phyloP scores from a whole-genome alignment of 2,113 vertebrate genomes.

The Anarrhichthys ocellatus region DNA sequence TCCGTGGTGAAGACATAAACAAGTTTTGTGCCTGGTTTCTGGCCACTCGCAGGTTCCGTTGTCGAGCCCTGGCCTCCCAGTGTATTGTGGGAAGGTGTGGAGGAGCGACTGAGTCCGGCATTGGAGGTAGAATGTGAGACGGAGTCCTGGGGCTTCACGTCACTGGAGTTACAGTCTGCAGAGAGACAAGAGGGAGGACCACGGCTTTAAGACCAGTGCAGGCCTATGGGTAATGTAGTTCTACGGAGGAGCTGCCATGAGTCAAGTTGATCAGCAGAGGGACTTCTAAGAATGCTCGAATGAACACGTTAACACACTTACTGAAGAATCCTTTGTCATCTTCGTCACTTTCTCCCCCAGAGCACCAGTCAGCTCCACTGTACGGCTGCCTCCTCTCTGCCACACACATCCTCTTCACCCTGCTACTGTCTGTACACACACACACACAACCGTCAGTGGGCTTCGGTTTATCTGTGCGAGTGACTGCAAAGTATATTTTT shows the following conservation, averaged over 20 bases:
- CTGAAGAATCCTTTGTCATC: slow-evolving; percentile 85
- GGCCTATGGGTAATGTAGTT: slow-evolving; percentile 47
- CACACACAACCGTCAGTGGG: slow-evolving; percentile 35
- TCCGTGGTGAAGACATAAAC: slow-evolving; percentile 99
- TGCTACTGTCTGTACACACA: slow-evolving; percentile 76
- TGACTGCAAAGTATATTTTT: slow-evolving; percentile 25
- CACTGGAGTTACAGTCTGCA: slow-evolving; percentile 95
- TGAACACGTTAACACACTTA: slow-evolving; percentile 67
- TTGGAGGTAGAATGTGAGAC: slow-evolving; percentile 91
- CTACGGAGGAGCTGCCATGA: slow-evolving; percentile 9
- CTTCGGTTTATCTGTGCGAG: slow-evolving; percentile 5
- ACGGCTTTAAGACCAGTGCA: slow-evolving; percentile 27
- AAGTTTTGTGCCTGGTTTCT: slow-evolving; percentile 95
- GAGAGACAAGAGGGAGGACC: slow-evolving; percentile 28
- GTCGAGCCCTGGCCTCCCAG: slow-evolving; percentile 87
- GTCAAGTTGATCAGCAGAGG: slow-evolving; percentile 39
- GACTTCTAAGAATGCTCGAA: slow-evolving; percentile 34
- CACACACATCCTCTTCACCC: slow-evolving; percentile 87
- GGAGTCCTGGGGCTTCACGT: slow-evolving; percentile 92
- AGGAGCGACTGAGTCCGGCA: slow-evolving; percentile 80
- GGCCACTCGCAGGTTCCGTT: slow-evolving; percentile 87
- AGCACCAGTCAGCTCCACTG: slow-evolving; percentile 88
- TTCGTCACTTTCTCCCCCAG: slow-evolving; percentile 87
- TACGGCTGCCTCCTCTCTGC: slow-evolving; percentile 86
- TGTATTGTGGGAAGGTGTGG: slow-evolving; percentile 92